Percentiles rank a stretch among this genome's conserved stretches.
phyloP scores from a whole-genome alignment of 1,140 invertebrate genomes.

The Drosophila chauvacae region DNA sequence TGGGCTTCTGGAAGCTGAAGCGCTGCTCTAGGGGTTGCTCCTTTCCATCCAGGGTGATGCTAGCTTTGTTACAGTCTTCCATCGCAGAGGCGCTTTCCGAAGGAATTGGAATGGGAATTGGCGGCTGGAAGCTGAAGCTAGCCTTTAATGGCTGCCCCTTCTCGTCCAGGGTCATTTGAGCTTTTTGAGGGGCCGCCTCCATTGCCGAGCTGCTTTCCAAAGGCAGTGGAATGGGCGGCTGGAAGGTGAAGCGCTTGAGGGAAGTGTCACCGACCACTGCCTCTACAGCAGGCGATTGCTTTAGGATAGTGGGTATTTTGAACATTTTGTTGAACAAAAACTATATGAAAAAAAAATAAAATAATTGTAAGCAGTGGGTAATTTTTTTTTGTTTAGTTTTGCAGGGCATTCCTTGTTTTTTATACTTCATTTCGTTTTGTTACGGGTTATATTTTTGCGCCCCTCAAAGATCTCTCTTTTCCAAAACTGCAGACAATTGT shows the following conservation, averaged over 20 bases:
- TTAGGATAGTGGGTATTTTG: neutral
- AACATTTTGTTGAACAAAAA: neutral
- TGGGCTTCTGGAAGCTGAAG: no score
- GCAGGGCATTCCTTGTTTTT: neutral
- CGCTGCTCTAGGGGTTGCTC: neutral
- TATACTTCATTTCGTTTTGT: neutral
- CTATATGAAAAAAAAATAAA: neutral
- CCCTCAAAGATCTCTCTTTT: neutral
- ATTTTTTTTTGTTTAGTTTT: no score
- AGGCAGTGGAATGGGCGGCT: neutral
- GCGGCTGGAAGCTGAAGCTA: no score
- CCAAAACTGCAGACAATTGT: constrained; percentile 47
- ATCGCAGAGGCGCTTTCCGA: neutral
- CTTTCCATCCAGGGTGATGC: neutral
- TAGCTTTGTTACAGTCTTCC: no score
- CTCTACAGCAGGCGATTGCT: neutral
- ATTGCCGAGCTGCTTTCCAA: no score
- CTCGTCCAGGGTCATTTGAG: no score
- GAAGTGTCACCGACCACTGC: neutral
- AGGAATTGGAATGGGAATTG: neutral
- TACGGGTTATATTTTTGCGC: constrained; percentile 5
- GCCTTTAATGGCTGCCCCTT: no score
- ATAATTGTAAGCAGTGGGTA: neutral
- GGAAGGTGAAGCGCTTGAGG: neutral
- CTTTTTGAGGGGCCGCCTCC: no score